Conservation (phyloP, 2,113 vertebrate species). For the Terrapene triunguis region DNA sequence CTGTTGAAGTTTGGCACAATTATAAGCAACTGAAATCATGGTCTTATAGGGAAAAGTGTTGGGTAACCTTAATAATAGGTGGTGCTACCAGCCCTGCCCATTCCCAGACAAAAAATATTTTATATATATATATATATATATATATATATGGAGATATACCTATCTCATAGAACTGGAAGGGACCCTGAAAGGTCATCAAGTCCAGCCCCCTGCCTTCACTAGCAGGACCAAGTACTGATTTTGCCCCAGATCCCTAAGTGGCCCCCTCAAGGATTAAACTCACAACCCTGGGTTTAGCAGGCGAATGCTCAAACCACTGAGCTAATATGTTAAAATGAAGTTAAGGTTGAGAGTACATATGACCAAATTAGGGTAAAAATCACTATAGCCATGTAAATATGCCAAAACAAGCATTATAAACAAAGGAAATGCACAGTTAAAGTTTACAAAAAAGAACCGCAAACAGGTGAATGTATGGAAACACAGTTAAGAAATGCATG, state of each 20-base stretch:
- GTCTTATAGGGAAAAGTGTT: not conserved
- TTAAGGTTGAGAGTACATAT: not conserved
- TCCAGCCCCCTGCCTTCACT: too few relatives aligned
- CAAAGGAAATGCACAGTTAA: not conserved
- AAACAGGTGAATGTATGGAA: not conserved
- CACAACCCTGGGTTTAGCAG: too few relatives aligned
- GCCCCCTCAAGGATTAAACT: too few relatives aligned
- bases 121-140: too few relatives aligned
- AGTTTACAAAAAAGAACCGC: not conserved
- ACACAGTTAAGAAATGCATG: rapidly evolving
- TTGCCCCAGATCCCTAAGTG: too few relatives aligned
- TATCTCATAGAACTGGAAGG: too few relatives aligned
- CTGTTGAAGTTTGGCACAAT: not conserved
- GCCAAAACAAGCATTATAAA: not conserved
- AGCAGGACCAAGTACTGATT: too few relatives aligned
- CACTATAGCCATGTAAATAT: not conserved
- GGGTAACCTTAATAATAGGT: not conserved
- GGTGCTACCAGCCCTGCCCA: not conserved
- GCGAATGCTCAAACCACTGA: too few relatives aligned
- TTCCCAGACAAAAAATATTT: not conserved
- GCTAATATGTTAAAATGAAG: not conserved
- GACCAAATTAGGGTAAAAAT: not conserved
- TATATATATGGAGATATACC: too few relatives aligned
- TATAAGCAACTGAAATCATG: not conserved
- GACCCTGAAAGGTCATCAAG: too few relatives aligned